A percentile compares a stretch with the other conserved stretches of the same genome.
These are phyloP conservation scores for Graphium colonna DNA, from an alignment of 2,888 invertebrate genomes.

Conservation along the genomic window DNA sequence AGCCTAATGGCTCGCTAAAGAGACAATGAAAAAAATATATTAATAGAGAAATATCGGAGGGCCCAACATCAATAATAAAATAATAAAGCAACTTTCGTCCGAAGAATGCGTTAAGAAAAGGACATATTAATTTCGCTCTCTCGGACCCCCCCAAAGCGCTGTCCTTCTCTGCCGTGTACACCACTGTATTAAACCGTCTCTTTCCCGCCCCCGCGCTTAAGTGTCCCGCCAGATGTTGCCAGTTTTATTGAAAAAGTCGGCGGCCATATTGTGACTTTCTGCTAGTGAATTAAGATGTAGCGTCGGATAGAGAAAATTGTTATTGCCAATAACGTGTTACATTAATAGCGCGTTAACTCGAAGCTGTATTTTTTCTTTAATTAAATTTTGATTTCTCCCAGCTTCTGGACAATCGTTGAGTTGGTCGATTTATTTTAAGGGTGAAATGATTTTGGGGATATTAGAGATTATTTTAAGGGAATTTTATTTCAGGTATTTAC, in stretches of 20 bases:
- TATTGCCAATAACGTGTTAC: conserved; percentile 41
- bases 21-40: conserved; percentile 40
- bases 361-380: conserved; percentile 35
- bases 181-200: conserved; percentile 40
- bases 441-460: background rate
- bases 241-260: conserved; percentile 77
- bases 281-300: conserved; percentile 77
- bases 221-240: conserved; percentile 72
- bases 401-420: background rate
- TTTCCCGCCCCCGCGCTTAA: conserved; percentile 66
- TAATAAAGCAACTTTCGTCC: conserved; percentile 62
- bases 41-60: conserved; percentile 50
- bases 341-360: conserved; percentile 42
- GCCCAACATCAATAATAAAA: conserved; percentile 66
- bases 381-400: conserved; percentile 24
- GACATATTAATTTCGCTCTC: conserved; percentile 73
- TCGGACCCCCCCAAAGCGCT: conserved; percentile 40
- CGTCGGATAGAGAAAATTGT: conserved; percentile 41
- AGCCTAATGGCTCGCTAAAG: conserved; percentile 37
- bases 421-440: background rate
- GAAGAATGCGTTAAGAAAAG: conserved; percentile 66
- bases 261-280: conserved; percentile 67
- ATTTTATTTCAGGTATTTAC: no score
- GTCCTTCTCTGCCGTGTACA: conserved; percentile 42
- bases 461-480: no score